Evolutionary conservation across 2,888 invertebrate genomes (phyloP), one percentile per base, ranked within the genome.

Genomic region (Saturnia japonica): DNA sequence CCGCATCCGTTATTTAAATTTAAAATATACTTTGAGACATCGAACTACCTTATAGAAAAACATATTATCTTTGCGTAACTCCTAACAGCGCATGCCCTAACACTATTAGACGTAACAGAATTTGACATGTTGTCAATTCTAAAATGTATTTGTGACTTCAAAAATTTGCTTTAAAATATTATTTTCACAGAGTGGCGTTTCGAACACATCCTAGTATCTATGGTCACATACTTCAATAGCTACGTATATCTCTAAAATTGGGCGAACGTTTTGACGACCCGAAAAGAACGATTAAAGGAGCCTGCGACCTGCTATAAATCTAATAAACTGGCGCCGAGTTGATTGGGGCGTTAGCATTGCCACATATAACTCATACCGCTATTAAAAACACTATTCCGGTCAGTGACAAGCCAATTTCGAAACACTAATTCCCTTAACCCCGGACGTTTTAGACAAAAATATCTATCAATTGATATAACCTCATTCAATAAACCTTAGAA

Each of bases 301-400:
- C 57, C 75, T 81, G 82, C 80, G 78, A 82, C 82, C 74, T 74
- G 78, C 76, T 77, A 83, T 89, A 87, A 87, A 89, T 88, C 84
- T 83, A 88, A 89, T 88, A 82, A 86, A 76, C 71, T 83, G 87
- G 86, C 76, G 77, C 75, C 74, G 60, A 72, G 43, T 42, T 79
- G 80, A 80, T 80, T 82, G 73, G 81, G 77, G 72, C 79, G 78
- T 76, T 76, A 73, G 75, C 78, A 72, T 73, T 67, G 47, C 68
- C 72, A 72, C 69, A n/a, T 64, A 64, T 25, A 14, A 40, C 45
- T 68, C 60, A 25, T 68, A 64, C n/a, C 62, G 28, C 64, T 71
- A 69, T 70, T 68, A 71, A 72, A 54, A 67, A 47, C 16, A 66
- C 64, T 66, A 42, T 64, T 60, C 47, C 64, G 40, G 40, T 16